Percentiles rank a stretch among this genome's conserved stretches.
phyloP scores from a whole-genome alignment of 1,140 invertebrate genomes.

The Delia radicum region DNA sequence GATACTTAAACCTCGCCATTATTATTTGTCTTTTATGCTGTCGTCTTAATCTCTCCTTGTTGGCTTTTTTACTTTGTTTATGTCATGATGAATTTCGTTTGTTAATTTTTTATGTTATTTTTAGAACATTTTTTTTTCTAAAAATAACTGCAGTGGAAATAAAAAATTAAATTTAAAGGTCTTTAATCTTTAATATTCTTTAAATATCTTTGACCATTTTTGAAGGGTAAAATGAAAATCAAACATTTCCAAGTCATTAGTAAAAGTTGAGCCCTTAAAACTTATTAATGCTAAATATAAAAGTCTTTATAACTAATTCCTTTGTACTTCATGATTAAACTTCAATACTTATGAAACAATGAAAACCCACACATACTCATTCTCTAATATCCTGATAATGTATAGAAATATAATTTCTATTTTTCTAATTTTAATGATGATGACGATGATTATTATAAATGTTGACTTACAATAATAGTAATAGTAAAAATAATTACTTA shows the following conservation, averaged over 20 bases:
- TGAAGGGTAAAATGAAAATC: too few relatives aligned
- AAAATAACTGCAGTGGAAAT: background rate
- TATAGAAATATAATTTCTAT: background rate
- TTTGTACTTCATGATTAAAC: background rate
- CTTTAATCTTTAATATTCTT: background rate
- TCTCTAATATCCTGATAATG: background rate
- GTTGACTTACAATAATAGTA: constrained; percentile 10
- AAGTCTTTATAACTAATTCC: background rate
- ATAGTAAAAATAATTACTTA: constrained; percentile 19
- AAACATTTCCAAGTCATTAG: too few relatives aligned
- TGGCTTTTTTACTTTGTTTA: background rate
- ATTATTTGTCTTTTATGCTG: background rate
- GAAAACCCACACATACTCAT: background rate
- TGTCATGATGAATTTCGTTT: background rate
- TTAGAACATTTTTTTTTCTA: background rate
- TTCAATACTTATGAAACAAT: background rate
- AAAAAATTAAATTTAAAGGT: background rate
- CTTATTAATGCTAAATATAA: background rate
- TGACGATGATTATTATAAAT: constrained; percentile 16
- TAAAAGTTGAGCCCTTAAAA: background rate
- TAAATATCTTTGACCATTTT: background rate
- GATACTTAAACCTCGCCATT: background rate
- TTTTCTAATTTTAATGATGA: background rate
- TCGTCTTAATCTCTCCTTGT: background rate
- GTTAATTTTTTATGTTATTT: background rate